Conservation (phyloP, 2,113 vertebrate species). For the Pelmatolapia mariae region DNA sequence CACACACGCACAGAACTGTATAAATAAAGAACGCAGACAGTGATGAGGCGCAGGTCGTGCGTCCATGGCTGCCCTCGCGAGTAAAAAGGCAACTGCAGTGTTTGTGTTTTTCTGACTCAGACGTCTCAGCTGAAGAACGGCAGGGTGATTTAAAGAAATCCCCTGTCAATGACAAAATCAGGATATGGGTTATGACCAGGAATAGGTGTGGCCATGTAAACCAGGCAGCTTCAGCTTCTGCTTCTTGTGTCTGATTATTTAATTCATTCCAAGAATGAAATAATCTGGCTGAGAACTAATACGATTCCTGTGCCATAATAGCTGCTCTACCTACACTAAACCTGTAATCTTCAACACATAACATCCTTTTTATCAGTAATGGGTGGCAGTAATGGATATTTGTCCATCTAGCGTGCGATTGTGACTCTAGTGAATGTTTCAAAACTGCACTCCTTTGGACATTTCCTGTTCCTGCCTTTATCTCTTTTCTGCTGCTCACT, state of each 20-base stretch:
- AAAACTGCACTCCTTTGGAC: neutral
- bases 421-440: neutral
- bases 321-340: neutral
- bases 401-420: neutral
- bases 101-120: no score
- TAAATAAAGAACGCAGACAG: no score
- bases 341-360: neutral
- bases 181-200: neutral
- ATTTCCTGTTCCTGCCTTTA: neutral
- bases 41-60: no score
- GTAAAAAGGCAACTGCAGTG: no score
- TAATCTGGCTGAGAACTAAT: neutral
- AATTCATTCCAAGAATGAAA: neutral
- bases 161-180: neutral
- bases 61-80: no score
- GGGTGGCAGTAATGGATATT: neutral
- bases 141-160: no score
- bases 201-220: neutral
- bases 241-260: neutral
- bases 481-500: neutral
- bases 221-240: neutral
- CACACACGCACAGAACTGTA: no score
- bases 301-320: neutral
- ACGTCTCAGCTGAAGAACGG: no score
- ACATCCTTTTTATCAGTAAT: neutral